phyloP scores from a whole-genome alignment of 2,888 invertebrate genomes.

The Patella ulyssiponensis region DNA sequence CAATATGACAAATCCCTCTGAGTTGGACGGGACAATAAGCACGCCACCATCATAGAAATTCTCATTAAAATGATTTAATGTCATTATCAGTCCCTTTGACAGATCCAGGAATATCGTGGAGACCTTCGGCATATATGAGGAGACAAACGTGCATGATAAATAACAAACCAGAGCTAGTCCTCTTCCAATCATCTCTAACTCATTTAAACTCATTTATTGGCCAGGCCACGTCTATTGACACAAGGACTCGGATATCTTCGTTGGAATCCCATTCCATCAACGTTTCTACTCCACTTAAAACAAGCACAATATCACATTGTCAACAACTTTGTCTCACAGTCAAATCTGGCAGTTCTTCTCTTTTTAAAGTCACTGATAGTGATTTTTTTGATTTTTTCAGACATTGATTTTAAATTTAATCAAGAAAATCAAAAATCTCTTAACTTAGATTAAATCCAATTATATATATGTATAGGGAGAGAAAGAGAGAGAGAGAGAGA shows the following conservation, averaged over 20 bases:
- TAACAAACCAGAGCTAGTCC: constrained; percentile 16
- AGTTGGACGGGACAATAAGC: constrained; percentile 38
- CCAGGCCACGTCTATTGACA: constrained; percentile 33
- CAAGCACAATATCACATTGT: too few species aligned
- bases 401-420: too few species aligned
- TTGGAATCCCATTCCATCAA: too few species aligned
- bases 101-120: constrained; percentile 15
- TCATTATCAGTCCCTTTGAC: constrained; percentile 33
- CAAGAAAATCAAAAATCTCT: too few species aligned
- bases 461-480: not conserved
- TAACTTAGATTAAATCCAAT: too few species aligned
- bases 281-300: too few species aligned
- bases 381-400: too few species aligned
- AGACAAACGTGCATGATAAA: constrained; percentile 38
- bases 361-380: too few species aligned
- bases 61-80: constrained; percentile 34
- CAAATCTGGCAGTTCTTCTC: too few species aligned
- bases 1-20: constrained; percentile 43
- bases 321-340: too few species aligned
- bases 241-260: not conserved
- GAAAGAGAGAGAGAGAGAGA: not conserved
- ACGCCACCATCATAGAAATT: constrained; percentile 22
- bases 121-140: constrained; percentile 19
- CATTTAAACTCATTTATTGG: constrained; percentile 29
- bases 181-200: constrained; percentile 30